Conservation (phyloP, 2,113 vertebrate species). For the Dipodomys ordii region DNA sequence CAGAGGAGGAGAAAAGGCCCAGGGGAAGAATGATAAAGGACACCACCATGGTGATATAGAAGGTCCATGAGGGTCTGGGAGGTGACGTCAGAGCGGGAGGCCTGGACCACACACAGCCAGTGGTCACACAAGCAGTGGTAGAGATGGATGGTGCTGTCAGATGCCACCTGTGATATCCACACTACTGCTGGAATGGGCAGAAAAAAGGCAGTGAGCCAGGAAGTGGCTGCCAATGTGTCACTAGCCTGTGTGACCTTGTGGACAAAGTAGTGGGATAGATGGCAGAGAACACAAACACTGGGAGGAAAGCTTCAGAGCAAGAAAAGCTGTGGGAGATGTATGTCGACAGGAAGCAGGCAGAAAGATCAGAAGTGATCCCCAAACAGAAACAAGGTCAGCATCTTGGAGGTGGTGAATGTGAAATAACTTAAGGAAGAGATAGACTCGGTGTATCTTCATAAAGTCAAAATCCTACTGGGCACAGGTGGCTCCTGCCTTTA, state of each 20-base stretch:
- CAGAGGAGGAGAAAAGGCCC: background rate
- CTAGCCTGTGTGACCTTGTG: constrained; percentile 47
- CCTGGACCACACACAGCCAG: constrained; percentile 37
- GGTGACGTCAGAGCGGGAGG: accelerated
- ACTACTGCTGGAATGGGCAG: background rate
- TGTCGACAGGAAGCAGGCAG: constrained; percentile 74
- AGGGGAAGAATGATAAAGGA: constrained; percentile 2
- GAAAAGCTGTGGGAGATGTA: constrained; percentile 13
- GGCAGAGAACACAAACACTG: constrained; percentile 63
- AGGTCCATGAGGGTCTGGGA: constrained; percentile 56
- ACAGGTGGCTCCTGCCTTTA: too few species aligned
- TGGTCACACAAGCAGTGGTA: constrained; percentile 69
- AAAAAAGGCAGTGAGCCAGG: constrained; percentile 22
- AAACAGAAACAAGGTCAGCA: constrained; percentile 55
- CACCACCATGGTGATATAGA: constrained; percentile 3
- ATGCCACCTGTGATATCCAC: background rate
- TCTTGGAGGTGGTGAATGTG: constrained; percentile 63
- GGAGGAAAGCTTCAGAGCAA: constrained; percentile 45
- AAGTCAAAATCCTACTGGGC: background rate
- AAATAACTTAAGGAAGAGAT: constrained; percentile 24
- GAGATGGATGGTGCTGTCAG: background rate
- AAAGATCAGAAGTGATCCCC: background rate
- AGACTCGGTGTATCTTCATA: background rate
- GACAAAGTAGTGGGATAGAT: background rate
- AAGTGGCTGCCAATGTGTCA: background rate